These are phyloP conservation scores for Hypanus sabinus DNA, from an alignment of 2,113 vertebrate genomes.

Conservation along the genomic window DNA sequence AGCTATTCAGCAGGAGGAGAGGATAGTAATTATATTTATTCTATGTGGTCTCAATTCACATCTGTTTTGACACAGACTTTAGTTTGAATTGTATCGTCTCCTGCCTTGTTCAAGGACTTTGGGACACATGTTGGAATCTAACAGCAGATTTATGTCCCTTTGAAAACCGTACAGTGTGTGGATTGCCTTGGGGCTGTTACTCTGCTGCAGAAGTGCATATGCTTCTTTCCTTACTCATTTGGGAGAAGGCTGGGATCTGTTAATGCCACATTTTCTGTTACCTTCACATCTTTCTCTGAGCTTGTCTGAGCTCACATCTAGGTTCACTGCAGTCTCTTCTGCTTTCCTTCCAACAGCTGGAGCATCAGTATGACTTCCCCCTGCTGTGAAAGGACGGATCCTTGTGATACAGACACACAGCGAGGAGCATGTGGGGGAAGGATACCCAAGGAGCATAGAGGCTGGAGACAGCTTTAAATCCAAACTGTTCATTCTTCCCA, in stretches of 20 bases:
- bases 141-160: not conserved
- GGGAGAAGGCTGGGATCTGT: not conserved
- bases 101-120: not conserved
- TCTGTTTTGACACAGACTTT: conserved; percentile 19
- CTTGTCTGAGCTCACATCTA: not conserved
- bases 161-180: not conserved
- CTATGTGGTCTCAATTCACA: conserved; percentile 21
- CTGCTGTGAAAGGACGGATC: not conserved
- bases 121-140: not conserved
- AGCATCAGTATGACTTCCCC: not conserved
- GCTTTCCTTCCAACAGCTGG: not conserved
- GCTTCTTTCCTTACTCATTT: not conserved
- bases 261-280: not conserved
- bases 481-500: not conserved
- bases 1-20: conserved; percentile 13
- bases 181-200: not conserved
- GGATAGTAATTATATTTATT: not conserved
- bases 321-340: not conserved
- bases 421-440: not conserved
- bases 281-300: not conserved
- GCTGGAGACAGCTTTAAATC: not conserved
- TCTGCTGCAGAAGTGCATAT: not conserved
- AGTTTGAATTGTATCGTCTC: conserved; percentile 14
- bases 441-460: too few species aligned
- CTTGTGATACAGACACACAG: not conserved